A percentile compares a stretch with the other conserved stretches of the same genome.
Conservation (phyloP, 2,113 vertebrate genomes). For the Calyptommatus sinebrachiatus region DNA sequence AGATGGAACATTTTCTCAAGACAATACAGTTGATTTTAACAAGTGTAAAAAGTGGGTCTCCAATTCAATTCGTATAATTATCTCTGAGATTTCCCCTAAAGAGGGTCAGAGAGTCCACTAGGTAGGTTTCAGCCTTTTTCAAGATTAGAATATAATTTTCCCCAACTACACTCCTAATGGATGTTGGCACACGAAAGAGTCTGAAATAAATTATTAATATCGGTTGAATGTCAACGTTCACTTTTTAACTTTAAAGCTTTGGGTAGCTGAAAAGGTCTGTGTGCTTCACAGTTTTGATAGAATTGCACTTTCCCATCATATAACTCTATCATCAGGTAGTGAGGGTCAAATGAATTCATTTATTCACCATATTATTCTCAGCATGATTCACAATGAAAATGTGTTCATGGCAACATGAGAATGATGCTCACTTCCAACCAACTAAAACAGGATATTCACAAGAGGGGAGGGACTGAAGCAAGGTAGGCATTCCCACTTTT, state of each 20-base stretch:
- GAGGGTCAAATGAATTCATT: neutral
- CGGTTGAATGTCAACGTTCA: slow-evolving; percentile 4
- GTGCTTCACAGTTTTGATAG: neutral
- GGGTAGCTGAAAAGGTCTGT: slow-evolving; percentile 7
- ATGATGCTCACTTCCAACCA: neutral
- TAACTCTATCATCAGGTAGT: neutral
- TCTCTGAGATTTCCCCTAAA: neutral
- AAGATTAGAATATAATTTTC: neutral
- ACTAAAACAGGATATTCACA: neutral
- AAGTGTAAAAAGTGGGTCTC: neutral
- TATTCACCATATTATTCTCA: neutral
- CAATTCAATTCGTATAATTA: neutral
- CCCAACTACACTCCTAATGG: neutral
- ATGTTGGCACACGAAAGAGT: neutral
- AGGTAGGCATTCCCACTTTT: too few species aligned
- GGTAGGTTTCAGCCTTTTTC: neutral
- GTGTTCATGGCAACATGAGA: neutral
- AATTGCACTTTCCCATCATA: neutral
- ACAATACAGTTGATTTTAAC: slow-evolving; percentile 7
- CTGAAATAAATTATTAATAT: neutral
- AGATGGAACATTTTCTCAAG: neutral
- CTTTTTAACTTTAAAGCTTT: neutral
- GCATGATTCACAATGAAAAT: neutral
- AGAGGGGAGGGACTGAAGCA: too few species aligned
- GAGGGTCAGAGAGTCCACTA: neutral